phyloP scores from a whole-genome alignment of 92 coral and sea anemone genomes.

The Umimayanthus chanpuru region DNA sequence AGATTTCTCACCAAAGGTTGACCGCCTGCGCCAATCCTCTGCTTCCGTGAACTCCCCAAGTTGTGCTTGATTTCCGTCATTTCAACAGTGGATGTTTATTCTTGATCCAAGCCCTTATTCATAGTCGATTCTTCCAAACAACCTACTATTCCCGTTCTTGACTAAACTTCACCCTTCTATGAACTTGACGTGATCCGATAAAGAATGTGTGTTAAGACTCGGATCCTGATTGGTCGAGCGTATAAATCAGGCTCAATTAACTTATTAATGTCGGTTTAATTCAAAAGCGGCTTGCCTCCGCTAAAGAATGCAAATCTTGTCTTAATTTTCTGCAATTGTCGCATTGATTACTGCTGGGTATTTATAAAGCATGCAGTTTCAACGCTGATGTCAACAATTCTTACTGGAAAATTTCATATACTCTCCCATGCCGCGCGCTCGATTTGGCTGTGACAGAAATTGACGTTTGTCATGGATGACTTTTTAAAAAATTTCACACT shows the following conservation, averaged over 20 bases:
- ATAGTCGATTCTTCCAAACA: conserved; percentile 17
- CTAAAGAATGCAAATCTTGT: not conserved
- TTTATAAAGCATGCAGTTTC: not conserved
- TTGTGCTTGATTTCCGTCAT: conserved; percentile 75
- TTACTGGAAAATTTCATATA: not conserved
- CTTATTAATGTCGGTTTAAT: conserved; percentile 17
- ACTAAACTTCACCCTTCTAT: conserved; percentile 23
- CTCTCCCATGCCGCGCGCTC: not conserved
- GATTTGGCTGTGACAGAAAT: not conserved
- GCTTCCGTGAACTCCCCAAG: conserved; percentile 76
- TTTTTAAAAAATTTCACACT: too few species aligned
- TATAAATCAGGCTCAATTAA: conserved; percentile 10
- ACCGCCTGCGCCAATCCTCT: conserved; percentile 78
- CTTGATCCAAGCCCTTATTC: conserved; percentile 18
- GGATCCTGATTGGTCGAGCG: conserved; percentile 33
- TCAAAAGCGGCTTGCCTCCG: not conserved
- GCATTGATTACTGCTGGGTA: not conserved
- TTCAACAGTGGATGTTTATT: conserved; percentile 33
- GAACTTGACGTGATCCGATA: conserved; percentile 46
- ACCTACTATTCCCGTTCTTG: conserved; percentile 26
- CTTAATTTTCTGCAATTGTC: not conserved
- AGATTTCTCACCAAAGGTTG: conserved; percentile 76
- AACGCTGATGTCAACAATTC: too few species aligned
- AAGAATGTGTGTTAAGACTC: conserved; percentile 2
- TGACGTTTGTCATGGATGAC: too few species aligned